Percentiles rank a stretch among this genome's conserved stretches.
These are phyloP conservation scores for Mesaphorura yosii DNA, from an alignment of 1,140 invertebrate genomes.

Conservation along the genomic window DNA sequence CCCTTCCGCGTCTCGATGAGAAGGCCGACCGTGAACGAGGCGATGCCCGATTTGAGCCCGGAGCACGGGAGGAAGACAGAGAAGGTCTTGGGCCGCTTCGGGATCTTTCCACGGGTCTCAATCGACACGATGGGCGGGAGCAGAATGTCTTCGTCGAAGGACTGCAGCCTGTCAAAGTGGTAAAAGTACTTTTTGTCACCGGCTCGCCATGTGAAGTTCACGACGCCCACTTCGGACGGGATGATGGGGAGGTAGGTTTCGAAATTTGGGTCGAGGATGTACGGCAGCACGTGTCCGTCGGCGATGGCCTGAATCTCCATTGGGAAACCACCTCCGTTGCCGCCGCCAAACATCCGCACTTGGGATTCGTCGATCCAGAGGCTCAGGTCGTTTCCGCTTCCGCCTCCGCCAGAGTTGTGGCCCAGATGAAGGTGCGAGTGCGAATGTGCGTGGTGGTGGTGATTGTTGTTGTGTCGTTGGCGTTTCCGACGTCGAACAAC, in stretches of 20 bases:
- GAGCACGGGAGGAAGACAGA: constrained; percentile 81
- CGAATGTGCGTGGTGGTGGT: too few species aligned
- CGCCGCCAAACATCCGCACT: constrained; percentile 78
- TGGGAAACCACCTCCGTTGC: constrained; percentile 51
- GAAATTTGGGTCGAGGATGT: constrained; percentile 76
- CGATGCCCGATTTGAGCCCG: constrained; percentile 75
- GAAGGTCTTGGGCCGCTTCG: constrained; percentile 74
- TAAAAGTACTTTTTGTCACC: constrained; percentile 74
- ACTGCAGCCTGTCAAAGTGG: constrained; percentile 70
- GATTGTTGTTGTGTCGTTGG: too few species aligned
- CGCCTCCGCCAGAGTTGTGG: too few species aligned
- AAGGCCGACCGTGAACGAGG: constrained; percentile 75
- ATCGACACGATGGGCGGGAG: constrained; percentile 76
- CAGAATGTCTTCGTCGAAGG: constrained; percentile 67
- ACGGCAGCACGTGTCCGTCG: constrained; percentile 68
- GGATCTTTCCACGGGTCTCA: constrained; percentile 66
- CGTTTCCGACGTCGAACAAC: too few species aligned
- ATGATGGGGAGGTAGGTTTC: constrained; percentile 77
- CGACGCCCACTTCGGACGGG: constrained; percentile 68
- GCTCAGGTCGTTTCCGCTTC: too few species aligned
- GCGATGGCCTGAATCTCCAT: constrained; percentile 81
- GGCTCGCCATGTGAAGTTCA: constrained; percentile 86
- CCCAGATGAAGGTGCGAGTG: too few species aligned
- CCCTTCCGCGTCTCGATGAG: constrained; percentile 66
- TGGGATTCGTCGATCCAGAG: constrained; percentile 79